Conservation (phyloP, 2,888 invertebrate genomes). For the Spodoptera picta region DNA sequence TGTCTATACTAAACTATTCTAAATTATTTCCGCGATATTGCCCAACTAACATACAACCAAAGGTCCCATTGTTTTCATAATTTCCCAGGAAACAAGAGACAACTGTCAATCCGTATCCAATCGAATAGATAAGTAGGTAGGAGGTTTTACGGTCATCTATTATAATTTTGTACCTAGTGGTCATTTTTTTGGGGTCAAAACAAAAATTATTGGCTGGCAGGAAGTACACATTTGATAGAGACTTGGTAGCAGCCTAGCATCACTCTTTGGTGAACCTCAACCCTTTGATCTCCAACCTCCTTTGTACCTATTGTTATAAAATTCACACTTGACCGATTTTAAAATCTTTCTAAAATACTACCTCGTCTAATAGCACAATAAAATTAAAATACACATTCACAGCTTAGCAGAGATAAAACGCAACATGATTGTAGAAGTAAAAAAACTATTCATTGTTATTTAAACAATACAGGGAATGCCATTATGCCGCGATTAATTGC, state of each 20-base stretch:
- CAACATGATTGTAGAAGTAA: constrained; percentile 45
- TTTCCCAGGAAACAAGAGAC: constrained; percentile 2
- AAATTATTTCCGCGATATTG: neutral
- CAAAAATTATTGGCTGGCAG: no score
- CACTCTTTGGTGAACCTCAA: constrained; percentile 1
- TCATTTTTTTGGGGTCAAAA: neutral
- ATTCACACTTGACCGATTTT: no score
- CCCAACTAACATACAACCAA: neutral
- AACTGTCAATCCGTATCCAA: constrained; percentile 13
- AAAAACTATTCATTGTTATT: constrained; percentile 57
- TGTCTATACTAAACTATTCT: no score
- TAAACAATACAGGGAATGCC: constrained; percentile 55
- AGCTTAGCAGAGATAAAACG: constrained; percentile 47
- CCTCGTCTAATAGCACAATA: neutral
- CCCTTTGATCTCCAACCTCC: no score
- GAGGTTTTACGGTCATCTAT: constrained; percentile 13
- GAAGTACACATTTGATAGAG: no score
- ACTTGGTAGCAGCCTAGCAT: neutral
- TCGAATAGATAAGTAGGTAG: neutral
- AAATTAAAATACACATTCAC: constrained; percentile 52
- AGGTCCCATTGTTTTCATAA: constrained; percentile 2
- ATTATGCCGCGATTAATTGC: constrained; percentile 53
- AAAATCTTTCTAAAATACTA: no score
- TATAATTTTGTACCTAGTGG: constrained; percentile 12
- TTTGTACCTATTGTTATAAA: no score